phyloP scores from a whole-genome alignment of 1,140 invertebrate species.

The Dryas iulia region DNA sequence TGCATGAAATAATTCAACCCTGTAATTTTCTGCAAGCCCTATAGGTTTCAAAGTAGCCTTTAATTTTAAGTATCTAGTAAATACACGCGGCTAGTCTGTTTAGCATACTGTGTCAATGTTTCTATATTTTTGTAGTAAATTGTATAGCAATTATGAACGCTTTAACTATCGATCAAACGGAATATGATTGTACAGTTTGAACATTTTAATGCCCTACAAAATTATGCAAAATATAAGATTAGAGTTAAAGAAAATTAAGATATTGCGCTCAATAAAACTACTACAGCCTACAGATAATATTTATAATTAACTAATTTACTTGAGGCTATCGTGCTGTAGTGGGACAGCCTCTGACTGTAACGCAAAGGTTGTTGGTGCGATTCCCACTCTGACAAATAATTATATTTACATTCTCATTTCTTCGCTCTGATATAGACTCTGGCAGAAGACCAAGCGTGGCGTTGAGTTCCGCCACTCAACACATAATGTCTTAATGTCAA shows the following conservation, averaged over 20 bases:
- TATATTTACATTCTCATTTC: no score
- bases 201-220: not conserved
- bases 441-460: no score
- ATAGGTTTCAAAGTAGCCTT: conserved; percentile 15
- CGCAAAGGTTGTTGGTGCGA: no score
- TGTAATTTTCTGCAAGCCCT: conserved; percentile 25
- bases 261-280: not conserved
- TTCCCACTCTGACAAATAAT: no score
- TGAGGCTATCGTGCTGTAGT: no score
- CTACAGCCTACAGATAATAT: not conserved
- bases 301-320: no score
- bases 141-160: not conserved
- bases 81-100: not conserved
- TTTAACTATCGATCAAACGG: not conserved
- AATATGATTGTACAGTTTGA: not conserved
- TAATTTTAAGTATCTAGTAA: conserved; percentile 15
- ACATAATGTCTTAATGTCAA: no score
- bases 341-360: no score
- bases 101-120: not conserved
- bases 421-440: no score
- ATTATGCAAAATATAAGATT: not conserved
- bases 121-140: not conserved
- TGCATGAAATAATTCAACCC: conserved; percentile 21
- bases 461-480: no score
- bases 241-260: not conserved